Conservation (phyloP, 2,113 vertebrate species). For the Elephantulus edwardii region DNA sequence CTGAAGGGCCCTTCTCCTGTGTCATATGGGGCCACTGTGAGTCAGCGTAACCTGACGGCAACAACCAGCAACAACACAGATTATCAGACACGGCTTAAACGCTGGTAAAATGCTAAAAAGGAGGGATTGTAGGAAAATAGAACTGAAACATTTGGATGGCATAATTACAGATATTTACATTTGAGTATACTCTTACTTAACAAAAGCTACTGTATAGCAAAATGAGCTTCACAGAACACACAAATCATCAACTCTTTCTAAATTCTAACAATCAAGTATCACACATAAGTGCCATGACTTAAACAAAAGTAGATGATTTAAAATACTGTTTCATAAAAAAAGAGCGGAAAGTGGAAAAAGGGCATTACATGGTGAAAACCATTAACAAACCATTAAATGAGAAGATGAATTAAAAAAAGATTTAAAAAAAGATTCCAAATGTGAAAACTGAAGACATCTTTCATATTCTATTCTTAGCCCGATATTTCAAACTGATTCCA, state of each 20-base stretch:
- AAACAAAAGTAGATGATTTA: slow-evolving; percentile 22
- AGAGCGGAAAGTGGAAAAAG: neutral
- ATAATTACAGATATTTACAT: neutral
- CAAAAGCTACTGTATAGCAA: slow-evolving; percentile 19
- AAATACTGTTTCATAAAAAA: slow-evolving; percentile 25
- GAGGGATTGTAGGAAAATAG: neutral
- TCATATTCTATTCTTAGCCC: neutral
- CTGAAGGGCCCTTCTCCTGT: neutral
- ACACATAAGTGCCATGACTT: neutral
- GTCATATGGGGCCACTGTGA: neutral
- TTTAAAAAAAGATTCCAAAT: neutral
- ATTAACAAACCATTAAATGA: slow-evolving; percentile 8
- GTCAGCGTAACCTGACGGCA: neutral
- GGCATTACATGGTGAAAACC: neutral
- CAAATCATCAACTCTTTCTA: neutral
- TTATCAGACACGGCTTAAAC: neutral
- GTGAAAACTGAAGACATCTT: neutral
- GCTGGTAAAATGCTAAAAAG: neutral
- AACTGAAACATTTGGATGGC: neutral
- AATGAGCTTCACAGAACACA: neutral
- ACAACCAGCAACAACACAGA: neutral
- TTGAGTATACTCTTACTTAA: neutral
- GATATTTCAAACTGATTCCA: slow-evolving; percentile 29
- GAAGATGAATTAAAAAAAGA: neutral
- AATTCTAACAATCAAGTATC: neutral